phyloP scores from a whole-genome alignment of 2,888 invertebrate genomes.

The Nemotelus nigrinus region DNA sequence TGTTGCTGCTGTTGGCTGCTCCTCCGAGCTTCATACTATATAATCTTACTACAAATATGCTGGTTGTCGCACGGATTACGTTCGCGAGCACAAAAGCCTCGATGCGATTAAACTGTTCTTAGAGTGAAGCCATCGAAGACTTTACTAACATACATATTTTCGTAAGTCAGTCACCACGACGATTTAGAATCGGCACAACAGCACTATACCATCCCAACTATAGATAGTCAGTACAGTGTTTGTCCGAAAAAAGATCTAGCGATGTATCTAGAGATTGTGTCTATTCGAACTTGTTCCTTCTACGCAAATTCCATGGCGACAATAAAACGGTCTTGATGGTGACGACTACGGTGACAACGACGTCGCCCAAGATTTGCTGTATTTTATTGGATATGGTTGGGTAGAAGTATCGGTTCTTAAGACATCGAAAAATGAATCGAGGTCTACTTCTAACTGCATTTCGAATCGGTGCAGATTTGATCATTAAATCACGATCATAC shows the following conservation, averaged over 20 bases:
- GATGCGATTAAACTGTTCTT: slow-evolving; percentile 26
- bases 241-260: not conserved
- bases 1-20: too few relatives aligned
- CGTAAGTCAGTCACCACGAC: not conserved
- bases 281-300: slow-evolving; percentile 24
- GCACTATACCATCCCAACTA: not conserved
- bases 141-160: slow-evolving; percentile 19
- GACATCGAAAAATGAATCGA: too few relatives aligned
- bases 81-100: not conserved
- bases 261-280: not conserved
- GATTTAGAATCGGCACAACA: too few relatives aligned
- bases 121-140: slow-evolving; percentile 10
- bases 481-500: too few relatives aligned
- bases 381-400: not conserved
- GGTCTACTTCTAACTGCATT: too few relatives aligned
- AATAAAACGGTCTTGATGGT: not conserved
- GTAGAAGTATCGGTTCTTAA: too few relatives aligned
- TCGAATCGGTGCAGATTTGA: too few relatives aligned
- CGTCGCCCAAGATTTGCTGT: slow-evolving; percentile 22
- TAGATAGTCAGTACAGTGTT: slow-evolving; percentile 13
- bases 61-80: not conserved
- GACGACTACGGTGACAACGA: not conserved
- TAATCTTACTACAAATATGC: not conserved
- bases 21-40: slow-evolving; percentile 1
- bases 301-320: slow-evolving; percentile 32